A percentile compares a stretch with the other conserved stretches of the same genome.
Conservation (phyloP, 2,797 vertebrate species). For the Leucoraja ocellata region DNA sequence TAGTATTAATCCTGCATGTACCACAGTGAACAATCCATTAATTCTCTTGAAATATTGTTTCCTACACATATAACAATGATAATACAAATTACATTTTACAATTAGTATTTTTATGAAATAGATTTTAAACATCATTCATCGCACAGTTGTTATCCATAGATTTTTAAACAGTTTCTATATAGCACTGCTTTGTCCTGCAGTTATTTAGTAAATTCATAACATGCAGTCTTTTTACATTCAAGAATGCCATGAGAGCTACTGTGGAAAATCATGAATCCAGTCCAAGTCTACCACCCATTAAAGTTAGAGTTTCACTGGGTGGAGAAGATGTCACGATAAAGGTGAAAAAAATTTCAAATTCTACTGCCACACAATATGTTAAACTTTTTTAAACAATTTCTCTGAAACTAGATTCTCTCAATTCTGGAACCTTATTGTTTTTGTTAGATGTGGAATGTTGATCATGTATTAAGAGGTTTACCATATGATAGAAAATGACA, state of each 20-base stretch:
- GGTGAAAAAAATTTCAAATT: slow-evolving; percentile 53
- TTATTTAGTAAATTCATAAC: background rate
- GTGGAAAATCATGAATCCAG: slow-evolving; percentile 77
- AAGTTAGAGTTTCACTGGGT: slow-evolving; percentile 79
- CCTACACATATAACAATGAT: background rate
- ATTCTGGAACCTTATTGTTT: background rate
- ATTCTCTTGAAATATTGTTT: background rate
- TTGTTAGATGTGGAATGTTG: background rate
- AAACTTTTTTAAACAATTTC: background rate
- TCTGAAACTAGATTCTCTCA: too few relatives aligned
- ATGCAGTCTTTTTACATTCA: slow-evolving; percentile 17
- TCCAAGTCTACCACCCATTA: slow-evolving; percentile 66
- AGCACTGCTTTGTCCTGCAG: background rate
- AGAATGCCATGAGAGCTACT: slow-evolving; percentile 92
- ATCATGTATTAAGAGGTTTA: background rate
- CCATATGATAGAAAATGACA: too few relatives aligned
- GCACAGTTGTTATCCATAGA: background rate
- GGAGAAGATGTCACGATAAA: slow-evolving; percentile 87
- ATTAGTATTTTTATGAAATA: background rate
- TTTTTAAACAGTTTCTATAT: background rate
- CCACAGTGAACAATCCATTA: background rate
- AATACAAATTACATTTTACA: background rate
- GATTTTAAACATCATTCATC: background rate
- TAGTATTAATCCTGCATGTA: background rate
- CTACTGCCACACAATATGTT: background rate